Evolutionary conservation across 1,140 invertebrate genomes (phyloP), one percentile per base, ranked within the genome.

Genomic region (Metaphire vulgaris): DNA sequence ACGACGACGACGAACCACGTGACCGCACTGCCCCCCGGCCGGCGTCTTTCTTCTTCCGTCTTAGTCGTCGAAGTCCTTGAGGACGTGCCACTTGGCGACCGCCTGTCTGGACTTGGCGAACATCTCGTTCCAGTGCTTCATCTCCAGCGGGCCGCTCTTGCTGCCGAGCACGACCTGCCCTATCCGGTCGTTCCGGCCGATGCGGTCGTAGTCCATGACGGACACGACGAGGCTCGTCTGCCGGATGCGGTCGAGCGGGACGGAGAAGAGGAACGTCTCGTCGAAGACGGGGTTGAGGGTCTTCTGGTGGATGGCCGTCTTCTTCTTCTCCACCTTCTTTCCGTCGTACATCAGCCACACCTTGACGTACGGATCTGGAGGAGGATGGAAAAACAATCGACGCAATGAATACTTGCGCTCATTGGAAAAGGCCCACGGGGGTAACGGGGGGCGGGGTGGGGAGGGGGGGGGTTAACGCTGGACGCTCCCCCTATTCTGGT

Each of bases 291-390:
- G 89, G 81, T 89, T 89, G 33, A 90, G 81, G 14, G 87, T 85
- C 75, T 84, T 79, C 81, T 88, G 88, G 80, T 89, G 88, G 33
- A 89, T 88, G 31, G 86, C 86, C 0, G 89, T 89, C 80, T 89
- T 90, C 81, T 89, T 88, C 80, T 89, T 89, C 80, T 89, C 89
- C 33, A 89, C 85, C 71, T 87, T 82, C 74, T 86, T 86, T 2
- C 86, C 84, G 68, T 88, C 86, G 76, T 87, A 88, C 74, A 88
- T 83, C 74, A 89, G 81, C 81, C 86, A 87, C 30, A 90, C 85
- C 80, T 89, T 89, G 31, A 89, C 89, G 81, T 90, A 90, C 0
- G 89, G 89, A 86, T 90, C 89, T 90, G 0, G 80, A 76, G 76
- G n/a, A n/a, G n/a, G n/a, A n/a, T n/a, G n/a, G n/a, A n/a, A n/a